A percentile compares a stretch with the other conserved stretches of the same genome.
Conservation (phyloP, 2,797 vertebrate genomes). For the Platyrinchus mystaceus region DNA sequence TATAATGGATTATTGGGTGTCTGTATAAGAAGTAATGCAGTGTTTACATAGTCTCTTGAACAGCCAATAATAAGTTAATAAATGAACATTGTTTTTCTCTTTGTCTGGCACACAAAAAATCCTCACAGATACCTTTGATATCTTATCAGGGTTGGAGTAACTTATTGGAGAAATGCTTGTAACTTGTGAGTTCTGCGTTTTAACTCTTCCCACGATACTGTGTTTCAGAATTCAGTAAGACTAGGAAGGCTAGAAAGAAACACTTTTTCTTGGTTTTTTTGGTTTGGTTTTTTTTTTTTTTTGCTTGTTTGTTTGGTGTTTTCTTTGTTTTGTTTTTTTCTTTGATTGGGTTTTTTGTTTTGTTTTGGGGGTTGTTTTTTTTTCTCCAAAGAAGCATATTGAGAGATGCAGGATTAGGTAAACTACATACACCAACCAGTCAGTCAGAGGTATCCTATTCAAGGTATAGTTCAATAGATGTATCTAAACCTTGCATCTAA, state of each 20-base stretch:
- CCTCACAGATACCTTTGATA: not conserved
- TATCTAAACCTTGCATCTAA: not conserved
- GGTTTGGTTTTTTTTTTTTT: rapidly evolving
- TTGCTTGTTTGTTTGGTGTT: not conserved
- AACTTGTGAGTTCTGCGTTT: not conserved
- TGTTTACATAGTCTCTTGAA: not conserved
- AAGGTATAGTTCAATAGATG: not conserved
- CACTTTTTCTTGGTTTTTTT: not conserved
- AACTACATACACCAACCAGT: not conserved
- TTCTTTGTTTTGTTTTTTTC: not conserved
- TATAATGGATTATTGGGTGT: not conserved
- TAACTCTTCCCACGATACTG: not conserved
- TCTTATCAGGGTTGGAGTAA: not conserved
- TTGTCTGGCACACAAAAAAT: not conserved
- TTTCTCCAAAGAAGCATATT: not conserved
- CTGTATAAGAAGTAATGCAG: not conserved
- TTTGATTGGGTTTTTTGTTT: not conserved
- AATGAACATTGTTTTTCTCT: not conserved
- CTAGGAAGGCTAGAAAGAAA: not conserved
- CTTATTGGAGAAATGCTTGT: not conserved
- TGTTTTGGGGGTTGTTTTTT: not conserved
- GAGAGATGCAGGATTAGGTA: not conserved
- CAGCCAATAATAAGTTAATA: not conserved
- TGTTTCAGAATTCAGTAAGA: not conserved
- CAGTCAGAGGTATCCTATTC: not conserved